phyloP scores from a whole-genome alignment of 2,797 vertebrate genomes.

The Okamejei kenojei region DNA sequence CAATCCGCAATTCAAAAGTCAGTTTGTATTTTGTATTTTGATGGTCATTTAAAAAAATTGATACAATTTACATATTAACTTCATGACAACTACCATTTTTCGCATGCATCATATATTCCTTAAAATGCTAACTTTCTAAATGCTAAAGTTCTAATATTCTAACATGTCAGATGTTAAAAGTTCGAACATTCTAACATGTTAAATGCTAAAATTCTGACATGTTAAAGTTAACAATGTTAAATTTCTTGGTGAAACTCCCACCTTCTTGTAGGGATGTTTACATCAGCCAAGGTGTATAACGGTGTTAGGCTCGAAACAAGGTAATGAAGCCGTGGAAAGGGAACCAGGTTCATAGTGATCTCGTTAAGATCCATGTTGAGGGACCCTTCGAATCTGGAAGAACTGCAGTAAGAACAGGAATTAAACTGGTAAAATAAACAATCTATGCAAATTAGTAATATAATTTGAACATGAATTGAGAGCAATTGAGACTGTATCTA shows the following conservation, averaged over 20 bases:
- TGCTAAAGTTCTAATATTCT: too few relatives aligned
- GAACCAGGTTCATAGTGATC: constrained; percentile 93
- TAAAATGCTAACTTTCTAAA: neutral
- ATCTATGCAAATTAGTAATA: neutral
- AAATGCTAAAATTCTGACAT: too few relatives aligned
- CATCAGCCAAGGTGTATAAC: constrained; percentile 79
- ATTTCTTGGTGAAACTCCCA: constrained; percentile 46
- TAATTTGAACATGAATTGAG: neutral
- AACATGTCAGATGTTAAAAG: too few relatives aligned
- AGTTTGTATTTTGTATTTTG: neutral
- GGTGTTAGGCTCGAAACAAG: constrained; percentile 89
- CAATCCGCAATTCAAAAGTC: neutral
- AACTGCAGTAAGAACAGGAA: constrained; percentile 58
- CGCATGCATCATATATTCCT: neutral
- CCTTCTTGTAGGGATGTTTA: constrained; percentile 77
- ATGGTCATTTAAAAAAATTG: neutral
- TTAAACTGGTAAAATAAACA: neutral
- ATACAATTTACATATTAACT: neutral
- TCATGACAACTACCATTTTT: neutral
- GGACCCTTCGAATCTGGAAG: constrained; percentile 87
- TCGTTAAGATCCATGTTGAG: constrained; percentile 98
- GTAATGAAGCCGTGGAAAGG: constrained; percentile 87
- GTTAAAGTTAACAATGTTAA: neutral
- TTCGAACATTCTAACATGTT: too few relatives aligned
- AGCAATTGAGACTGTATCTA: too few relatives aligned